Conservation (phyloP, 2,888 invertebrate species). For the Phaonia tiefii region DNA sequence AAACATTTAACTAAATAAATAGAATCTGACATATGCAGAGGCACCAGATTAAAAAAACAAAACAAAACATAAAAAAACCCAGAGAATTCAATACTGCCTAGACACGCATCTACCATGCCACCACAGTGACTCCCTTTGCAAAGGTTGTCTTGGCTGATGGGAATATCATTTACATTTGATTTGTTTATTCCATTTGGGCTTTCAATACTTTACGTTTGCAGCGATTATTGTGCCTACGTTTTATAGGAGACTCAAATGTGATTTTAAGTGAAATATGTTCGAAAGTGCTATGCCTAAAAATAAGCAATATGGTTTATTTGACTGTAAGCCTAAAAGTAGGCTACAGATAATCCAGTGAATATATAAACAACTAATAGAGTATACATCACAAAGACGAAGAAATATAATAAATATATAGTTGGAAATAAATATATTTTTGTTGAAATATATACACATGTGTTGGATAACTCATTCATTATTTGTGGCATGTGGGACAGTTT, state of each 20-base stretch:
- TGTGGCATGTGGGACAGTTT: too few relatives aligned
- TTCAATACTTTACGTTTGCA: background rate
- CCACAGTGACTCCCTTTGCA: background rate
- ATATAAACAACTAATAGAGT: constrained; percentile 24
- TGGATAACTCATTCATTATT: background rate
- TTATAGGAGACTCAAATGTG: constrained; percentile 13
- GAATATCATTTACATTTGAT: constrained; percentile 43
- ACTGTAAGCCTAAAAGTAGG: constrained; percentile 12
- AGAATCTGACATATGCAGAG: constrained; percentile 20
- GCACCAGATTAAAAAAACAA: too few relatives aligned
- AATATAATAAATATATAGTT: too few relatives aligned
- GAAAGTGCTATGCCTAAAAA: constrained; percentile 12
- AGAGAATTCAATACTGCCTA: background rate
- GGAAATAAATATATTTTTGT: background rate
- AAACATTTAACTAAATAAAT: too few relatives aligned
- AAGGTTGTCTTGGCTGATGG: constrained; percentile 11
- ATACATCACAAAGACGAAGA: constrained; percentile 16
- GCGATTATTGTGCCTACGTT: background rate
- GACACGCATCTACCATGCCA: constrained; percentile 17
- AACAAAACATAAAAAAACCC: too few relatives aligned
- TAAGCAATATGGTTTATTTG: constrained; percentile 33
- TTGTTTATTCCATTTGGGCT: constrained; percentile 14
- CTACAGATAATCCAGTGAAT: constrained; percentile 46
- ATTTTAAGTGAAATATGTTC: constrained; percentile 35
- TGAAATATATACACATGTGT: background rate